These are phyloP conservation scores for Pachycephala philippinensis DNA, from an alignment of 2,113 vertebrate genomes.

Conservation along the genomic window DNA sequence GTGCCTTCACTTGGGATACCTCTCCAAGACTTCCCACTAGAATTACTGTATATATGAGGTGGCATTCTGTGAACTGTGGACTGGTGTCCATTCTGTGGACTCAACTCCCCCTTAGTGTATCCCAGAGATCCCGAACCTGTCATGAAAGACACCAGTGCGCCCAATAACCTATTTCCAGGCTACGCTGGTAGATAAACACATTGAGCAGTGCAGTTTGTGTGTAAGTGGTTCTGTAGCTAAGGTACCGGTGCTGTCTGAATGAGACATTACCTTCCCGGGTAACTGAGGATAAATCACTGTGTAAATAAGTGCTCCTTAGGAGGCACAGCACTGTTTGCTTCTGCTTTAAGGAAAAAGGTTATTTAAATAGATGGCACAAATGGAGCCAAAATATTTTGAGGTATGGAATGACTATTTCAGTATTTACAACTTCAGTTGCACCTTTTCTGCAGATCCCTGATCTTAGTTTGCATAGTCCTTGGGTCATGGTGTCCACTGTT, in stretches of 20 bases:
- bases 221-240: not conserved
- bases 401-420: not conserved
- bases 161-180: not conserved
- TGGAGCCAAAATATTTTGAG: not conserved
- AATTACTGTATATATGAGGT: not conserved
- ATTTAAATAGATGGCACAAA: not conserved
- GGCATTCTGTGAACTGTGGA: not conserved
- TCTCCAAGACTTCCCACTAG: not conserved
- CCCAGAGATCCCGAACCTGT: not conserved
- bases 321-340: not conserved
- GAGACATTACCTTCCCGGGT: not conserved
- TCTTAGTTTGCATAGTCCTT: not conserved
- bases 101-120: rapidly evolving
- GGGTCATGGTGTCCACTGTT: not conserved
- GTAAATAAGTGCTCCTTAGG: not conserved
- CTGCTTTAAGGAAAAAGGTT: not conserved
- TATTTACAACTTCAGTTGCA: not conserved
- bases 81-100: too few species aligned
- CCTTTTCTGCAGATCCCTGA: not conserved
- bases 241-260: not conserved
- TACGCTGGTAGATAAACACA: not conserved
- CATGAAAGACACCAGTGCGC: not conserved
- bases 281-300: not conserved
- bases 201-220: not conserved
- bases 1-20: rapidly evolving